Evolutionary conservation across 64 coral and sea anemone species (phyloP).

Genomic region (Dendrophyllia cribrosa): DNA sequence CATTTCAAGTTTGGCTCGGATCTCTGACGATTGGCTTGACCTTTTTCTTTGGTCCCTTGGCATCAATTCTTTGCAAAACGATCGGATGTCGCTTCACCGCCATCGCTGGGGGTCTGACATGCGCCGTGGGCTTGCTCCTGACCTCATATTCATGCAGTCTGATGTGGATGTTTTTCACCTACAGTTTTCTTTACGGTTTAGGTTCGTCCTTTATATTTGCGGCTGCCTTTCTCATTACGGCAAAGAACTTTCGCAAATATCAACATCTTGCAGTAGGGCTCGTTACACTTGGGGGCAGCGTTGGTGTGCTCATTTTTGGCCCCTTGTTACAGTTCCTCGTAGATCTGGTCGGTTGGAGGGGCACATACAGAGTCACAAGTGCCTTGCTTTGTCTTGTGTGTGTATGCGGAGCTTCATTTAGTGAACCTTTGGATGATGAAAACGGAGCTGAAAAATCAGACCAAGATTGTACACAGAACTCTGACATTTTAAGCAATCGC

Average conservation of each 20-base stretch:
- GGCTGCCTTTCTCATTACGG: constrained; percentile 7
- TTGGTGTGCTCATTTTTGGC: constrained; percentile 9
- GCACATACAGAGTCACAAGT: background rate
- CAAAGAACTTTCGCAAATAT: constrained; percentile 15
- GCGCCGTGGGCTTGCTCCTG: constrained; percentile 10
- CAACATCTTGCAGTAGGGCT: constrained; percentile 11
- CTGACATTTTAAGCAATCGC: background rate
- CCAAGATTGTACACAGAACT: background rate
- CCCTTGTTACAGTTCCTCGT: background rate
- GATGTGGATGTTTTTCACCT: constrained; percentile 2
- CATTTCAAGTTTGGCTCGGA: constrained; percentile 37
- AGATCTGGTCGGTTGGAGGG: constrained; percentile 1
- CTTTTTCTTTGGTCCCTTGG: constrained; percentile 12
- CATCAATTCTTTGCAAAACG: constrained; percentile 22
- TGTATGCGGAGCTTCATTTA: background rate
- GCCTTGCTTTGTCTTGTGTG: background rate
- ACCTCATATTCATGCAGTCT: constrained; percentile 4
- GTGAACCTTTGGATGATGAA: background rate
- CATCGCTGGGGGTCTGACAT: background rate
- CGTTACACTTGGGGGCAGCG: constrained; percentile 3
- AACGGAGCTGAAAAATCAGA: background rate
- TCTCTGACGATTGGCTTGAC: constrained; percentile 1
- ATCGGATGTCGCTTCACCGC: constrained; percentile 14
- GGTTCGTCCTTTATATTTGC: background rate
- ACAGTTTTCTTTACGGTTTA: constrained; percentile 16